These are phyloP conservation scores for Trichonephila inaurata DNA, from an alignment of 1,140 invertebrate genomes.

Conservation along the genomic window DNA sequence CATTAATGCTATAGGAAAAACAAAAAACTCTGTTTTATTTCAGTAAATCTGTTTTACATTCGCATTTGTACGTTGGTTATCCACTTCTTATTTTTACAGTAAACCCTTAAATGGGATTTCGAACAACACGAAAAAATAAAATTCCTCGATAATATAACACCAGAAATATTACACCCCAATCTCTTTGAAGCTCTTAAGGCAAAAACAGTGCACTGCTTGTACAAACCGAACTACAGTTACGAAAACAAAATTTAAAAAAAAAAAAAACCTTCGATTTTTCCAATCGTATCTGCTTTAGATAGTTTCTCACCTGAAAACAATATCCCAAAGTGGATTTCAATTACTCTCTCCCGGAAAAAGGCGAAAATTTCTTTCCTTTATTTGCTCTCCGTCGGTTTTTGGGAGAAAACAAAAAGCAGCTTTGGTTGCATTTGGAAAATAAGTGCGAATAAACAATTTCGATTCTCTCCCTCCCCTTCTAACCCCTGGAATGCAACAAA, in stretches of 20 bases:
- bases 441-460: slow-evolving; percentile 68
- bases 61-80: neutral
- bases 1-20: too few species aligned
- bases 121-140: neutral
- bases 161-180: slow-evolving; percentile 28
- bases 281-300: slow-evolving; percentile 53
- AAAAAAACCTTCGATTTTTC: neutral
- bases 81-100: neutral
- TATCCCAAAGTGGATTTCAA: slow-evolving; percentile 75
- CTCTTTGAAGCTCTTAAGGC: slow-evolving; percentile 23
- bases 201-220: neutral
- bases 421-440: slow-evolving; percentile 60
- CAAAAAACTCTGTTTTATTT: too few species aligned
- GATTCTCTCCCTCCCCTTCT: neutral
- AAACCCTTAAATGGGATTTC: neutral
- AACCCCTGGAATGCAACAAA: slow-evolving; percentile 2
- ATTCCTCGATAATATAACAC: neutral
- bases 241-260: neutral
- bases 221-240: neutral
- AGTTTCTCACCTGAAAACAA: slow-evolving; percentile 73
- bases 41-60: too few species aligned
- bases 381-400: neutral
- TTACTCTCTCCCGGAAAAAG: slow-evolving; percentile 49
- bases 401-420: neutral
- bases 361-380: slow-evolving; percentile 70